These are phyloP conservation scores for Xanthia icteritia DNA, from an alignment of 2,888 invertebrate species.

Conservation along the genomic window DNA sequence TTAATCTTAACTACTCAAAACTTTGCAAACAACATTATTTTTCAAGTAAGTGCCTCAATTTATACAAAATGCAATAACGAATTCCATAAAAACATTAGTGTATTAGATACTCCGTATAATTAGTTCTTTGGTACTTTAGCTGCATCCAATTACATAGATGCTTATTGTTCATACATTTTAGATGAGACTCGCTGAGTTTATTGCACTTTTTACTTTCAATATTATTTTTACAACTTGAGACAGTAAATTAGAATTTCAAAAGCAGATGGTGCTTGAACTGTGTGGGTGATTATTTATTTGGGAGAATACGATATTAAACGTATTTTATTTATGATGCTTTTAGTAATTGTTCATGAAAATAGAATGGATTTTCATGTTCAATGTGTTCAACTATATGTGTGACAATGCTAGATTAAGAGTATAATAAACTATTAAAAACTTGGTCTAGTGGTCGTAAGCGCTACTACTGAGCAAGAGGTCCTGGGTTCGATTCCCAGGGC, in stretches of 20 bases:
- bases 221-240: slow-evolving; percentile 21
- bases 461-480: no score
- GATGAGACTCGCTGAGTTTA: slow-evolving; percentile 48
- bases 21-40: slow-evolving; percentile 10
- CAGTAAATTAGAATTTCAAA: slow-evolving; percentile 28
- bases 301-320: background rate
- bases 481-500: no score
- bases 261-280: slow-evolving; percentile 26
- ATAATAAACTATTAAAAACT: no score
- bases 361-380: background rate
- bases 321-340: background rate
- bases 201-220: slow-evolving; percentile 37
- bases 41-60: slow-evolving; percentile 19
- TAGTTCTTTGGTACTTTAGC: slow-evolving; percentile 37
- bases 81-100: slow-evolving; percentile 39
- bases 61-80: slow-evolving; percentile 25
- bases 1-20: slow-evolving; percentile 25
- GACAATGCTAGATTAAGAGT: no score
- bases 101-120: slow-evolving; percentile 51
- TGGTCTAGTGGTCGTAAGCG: no score
- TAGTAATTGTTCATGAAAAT: background rate
- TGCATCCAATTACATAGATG: slow-evolving; percentile 54
- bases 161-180: slow-evolving; percentile 51
- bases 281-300: background rate
- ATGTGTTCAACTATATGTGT: no score